Evolutionary conservation across 2,113 vertebrate genomes (phyloP).

Genomic region (Sinocyclocheilus anophthalmus): DNA sequence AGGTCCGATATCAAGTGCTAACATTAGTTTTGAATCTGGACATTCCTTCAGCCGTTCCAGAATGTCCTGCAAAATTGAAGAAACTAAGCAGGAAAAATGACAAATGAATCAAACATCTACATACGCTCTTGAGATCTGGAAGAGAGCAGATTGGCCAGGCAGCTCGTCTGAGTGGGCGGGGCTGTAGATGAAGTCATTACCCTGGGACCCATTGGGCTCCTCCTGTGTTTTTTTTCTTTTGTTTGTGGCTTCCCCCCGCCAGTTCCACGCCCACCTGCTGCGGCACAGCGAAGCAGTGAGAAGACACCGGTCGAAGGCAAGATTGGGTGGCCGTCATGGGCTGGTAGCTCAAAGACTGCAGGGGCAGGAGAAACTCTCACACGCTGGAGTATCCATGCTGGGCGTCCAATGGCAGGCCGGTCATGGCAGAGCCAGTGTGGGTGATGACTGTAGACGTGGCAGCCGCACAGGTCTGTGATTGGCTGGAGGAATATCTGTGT

Average conservation of each 20-base stretch:
- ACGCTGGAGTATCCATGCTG: conserved; percentile 65
- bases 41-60: not conserved
- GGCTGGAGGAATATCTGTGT: conserved; percentile 63
- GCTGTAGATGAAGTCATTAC: not conserved
- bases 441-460: conserved; percentile 76
- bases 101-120: conserved; percentile 39
- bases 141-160: conserved; percentile 83
- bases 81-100: not conserved
- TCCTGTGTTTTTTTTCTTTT: conserved; percentile 68
- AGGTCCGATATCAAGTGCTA: too few species aligned
- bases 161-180: conserved; percentile 69
- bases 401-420: conserved; percentile 41
- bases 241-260: conserved; percentile 67
- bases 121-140: conserved; percentile 73
- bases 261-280: conserved; percentile 61
- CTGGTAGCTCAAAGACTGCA: conserved; percentile 65
- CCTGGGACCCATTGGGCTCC: conserved; percentile 57
- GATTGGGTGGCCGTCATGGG: conserved; percentile 53
- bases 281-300: conserved; percentile 71
- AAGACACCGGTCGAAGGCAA: conserved; percentile 53
- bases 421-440: conserved; percentile 69
- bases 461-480: conserved; percentile 41
- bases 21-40: not conserved
- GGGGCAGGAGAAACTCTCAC: conserved; percentile 56
- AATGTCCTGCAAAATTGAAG: not conserved